Evolutionary conservation across 2,888 invertebrate species (phyloP), one percentile per base, ranked within the genome.

Genomic region (Carabus problematicus): DNA sequence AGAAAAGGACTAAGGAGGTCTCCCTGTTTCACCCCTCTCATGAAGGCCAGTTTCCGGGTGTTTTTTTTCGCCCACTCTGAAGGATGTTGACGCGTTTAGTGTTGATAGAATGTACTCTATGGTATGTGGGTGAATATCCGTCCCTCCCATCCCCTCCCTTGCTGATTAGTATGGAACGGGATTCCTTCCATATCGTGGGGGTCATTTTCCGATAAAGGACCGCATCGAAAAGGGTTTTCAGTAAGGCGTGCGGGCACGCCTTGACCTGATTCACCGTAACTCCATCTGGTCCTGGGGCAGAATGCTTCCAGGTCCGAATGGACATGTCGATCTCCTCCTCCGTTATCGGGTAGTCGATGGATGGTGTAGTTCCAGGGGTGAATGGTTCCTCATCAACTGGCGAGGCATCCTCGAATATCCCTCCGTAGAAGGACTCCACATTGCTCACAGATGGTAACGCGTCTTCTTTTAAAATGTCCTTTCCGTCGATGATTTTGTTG

Each of bases 111-210:
- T 45, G 67, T 80, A 81, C 0, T 72, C 64, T 8, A 75, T 71
- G 18, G 81, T 75, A 0, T 56, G 72, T 18, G 29, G 47, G 1
- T 78, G 79, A 18, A 81, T 70, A 6, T 79, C 80, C 8, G 8
- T 47, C 39, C 12, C 29, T 12, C 9, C 6, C 11, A 18, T 14
- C 16, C 1, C 73, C 72, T 1, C 56, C 70, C 39, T 74, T 74
- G 8, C 72, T 72, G 1, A 73, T 59, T n/a, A 73, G 67, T 1
- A 71, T 52, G 16, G 74, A 72, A 16, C 72, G 12, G 0, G 59
- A 52, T 3, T 7, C 6, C 16, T 54, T 59, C 73, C 73, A 73
- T 1, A 12, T 1, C 11, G 66, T 43, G 0, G 73, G 72, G 0
- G 55, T 64, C 19, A 69, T 19, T 11, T 64, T 60, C 3, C 71